Evolutionary conservation across 2,797 vertebrate species (phyloP).

Genomic region (Xenops minutus): DNA sequence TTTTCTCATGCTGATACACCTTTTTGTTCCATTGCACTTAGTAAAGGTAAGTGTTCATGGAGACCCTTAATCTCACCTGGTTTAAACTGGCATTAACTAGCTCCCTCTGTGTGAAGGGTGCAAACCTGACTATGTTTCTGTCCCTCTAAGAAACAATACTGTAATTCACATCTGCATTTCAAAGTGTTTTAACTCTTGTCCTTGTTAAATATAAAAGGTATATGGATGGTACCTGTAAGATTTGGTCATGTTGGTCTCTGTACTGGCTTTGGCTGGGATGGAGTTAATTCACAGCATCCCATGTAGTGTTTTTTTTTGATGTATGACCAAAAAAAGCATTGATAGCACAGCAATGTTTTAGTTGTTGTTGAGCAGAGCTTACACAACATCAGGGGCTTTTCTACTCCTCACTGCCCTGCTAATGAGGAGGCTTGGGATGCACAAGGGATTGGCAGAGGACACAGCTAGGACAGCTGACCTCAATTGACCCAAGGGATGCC

Average conservation of each 20-base stretch:
- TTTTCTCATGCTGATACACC: not conserved
- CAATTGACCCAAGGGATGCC: not conserved
- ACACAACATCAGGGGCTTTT: not conserved
- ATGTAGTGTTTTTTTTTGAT: not conserved
- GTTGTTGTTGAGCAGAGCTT: not conserved
- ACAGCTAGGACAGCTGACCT: not conserved
- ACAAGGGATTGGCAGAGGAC: not conserved
- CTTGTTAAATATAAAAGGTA: not conserved
- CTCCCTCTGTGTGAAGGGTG: not conserved
- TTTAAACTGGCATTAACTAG: not conserved
- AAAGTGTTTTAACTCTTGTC: not conserved
- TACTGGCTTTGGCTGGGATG: not conserved
- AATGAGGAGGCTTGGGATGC: not conserved
- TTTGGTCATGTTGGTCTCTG: not conserved
- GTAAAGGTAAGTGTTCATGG: not conserved
- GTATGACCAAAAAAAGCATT: not conserved
- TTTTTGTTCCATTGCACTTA: not conserved
- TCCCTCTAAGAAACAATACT: not conserved
- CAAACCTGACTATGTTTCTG: not conserved
- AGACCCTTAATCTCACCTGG: not conserved
- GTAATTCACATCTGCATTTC: not conserved
- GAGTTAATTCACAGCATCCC: not conserved
- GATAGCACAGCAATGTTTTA: not conserved
- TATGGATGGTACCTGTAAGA: not conserved
- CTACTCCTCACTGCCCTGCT: not conserved